Evolutionary conservation across 2,113 vertebrate species (phyloP).

Genomic region (Gnathonemus longibarbis): DNA sequence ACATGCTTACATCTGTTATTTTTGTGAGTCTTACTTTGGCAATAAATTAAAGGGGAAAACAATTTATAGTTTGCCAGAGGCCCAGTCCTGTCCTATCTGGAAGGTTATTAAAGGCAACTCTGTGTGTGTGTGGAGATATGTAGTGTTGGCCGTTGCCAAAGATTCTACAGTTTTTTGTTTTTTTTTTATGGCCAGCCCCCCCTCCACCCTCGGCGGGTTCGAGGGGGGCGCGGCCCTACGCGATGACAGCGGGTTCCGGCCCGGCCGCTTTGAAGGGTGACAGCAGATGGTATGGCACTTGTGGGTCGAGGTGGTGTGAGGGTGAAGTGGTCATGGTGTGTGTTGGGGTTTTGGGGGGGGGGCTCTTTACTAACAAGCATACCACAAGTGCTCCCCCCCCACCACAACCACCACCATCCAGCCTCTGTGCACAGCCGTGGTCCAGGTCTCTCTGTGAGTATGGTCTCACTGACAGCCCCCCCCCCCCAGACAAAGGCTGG

Average conservation of each 20-base stretch:
- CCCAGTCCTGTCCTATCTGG: neutral
- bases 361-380: neutral
- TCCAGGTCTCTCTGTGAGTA: neutral
- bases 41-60: neutral
- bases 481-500: neutral
- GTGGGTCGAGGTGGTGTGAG: slow-evolving; percentile 17
- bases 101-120: neutral
- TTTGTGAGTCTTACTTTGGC: slow-evolving; percentile 2
- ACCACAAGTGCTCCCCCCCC: neutral
- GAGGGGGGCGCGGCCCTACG: neutral
- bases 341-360: neutral
- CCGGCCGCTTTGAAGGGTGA: slow-evolving; percentile 40
- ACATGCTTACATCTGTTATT: neutral
- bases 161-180: neutral
- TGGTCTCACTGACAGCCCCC: neutral
- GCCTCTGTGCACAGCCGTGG: neutral
- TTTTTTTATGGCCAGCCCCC: neutral
- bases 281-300: slow-evolving; percentile 51
- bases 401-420: neutral
- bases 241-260: slow-evolving; percentile 27
- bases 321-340: neutral
- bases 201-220: neutral
- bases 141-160: neutral
- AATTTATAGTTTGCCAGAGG: neutral
- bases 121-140: neutral